phyloP scores from a whole-genome alignment of 2,113 vertebrate genomes.

The Pagrus major region DNA sequence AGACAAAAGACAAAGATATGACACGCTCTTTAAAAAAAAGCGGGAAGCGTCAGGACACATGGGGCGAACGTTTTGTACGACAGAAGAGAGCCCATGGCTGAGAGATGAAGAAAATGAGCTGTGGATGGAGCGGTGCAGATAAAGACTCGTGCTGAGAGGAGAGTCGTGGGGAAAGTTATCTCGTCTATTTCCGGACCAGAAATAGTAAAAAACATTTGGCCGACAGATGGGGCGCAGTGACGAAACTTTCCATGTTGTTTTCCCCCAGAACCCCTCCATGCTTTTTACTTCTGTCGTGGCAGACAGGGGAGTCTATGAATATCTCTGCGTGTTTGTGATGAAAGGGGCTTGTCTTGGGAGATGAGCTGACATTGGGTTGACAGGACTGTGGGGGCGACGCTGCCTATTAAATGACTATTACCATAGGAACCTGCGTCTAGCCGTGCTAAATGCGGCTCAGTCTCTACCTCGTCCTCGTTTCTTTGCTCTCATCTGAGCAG shows the following conservation, averaged over 20 bases:
- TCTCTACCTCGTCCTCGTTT: slow-evolving; percentile 20
- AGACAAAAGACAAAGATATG: slow-evolving; percentile 66
- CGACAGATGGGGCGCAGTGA: slow-evolving; percentile 33
- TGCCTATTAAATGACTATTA: slow-evolving; percentile 40
- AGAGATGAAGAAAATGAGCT: slow-evolving; percentile 54
- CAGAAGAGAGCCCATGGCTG: slow-evolving; percentile 40
- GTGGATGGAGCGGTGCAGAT: slow-evolving; percentile 55
- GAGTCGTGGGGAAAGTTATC: slow-evolving; percentile 35
- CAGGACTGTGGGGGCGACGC: slow-evolving; percentile 37
- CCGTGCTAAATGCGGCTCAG: slow-evolving; percentile 36
- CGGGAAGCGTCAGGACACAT: slow-evolving; percentile 52
- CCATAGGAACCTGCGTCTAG: slow-evolving; percentile 51
- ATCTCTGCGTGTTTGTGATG: not conserved
- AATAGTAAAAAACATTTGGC: slow-evolving; percentile 26
- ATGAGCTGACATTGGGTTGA: slow-evolving; percentile 34
- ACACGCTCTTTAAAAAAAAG: slow-evolving; percentile 37
- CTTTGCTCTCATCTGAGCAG: slow-evolving; percentile 17
- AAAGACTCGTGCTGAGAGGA: slow-evolving; percentile 43
- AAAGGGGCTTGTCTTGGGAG: slow-evolving; percentile 30
- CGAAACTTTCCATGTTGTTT: slow-evolving; percentile 5
- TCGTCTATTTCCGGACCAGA: not conserved
- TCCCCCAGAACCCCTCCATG: not conserved
- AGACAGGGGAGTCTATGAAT: slow-evolving; percentile 27
- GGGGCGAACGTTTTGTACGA: slow-evolving; percentile 34
- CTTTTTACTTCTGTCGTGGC: slow-evolving; percentile 12